Base-by-base conservation (phyloP, 1,140 invertebrate genomes). In the Heterodera carotae region DNA sequence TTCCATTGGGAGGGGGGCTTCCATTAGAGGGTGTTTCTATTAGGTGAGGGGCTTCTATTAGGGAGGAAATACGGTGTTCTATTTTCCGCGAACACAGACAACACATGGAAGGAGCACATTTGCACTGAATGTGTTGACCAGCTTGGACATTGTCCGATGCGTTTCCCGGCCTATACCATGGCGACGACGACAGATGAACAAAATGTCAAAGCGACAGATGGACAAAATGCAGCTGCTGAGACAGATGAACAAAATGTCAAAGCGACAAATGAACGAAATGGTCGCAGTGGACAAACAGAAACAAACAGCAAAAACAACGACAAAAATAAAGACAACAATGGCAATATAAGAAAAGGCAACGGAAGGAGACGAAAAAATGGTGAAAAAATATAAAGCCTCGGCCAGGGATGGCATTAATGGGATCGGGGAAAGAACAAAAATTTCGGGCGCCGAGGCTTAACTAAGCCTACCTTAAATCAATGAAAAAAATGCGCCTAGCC, bases 81-180 rank as follows among this genome's bases (percentile, higher is more conserved):
- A 43, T 43, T 43, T 43, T n/a, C n/a, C n/a, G 7, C 29, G n/a
- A 8, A 66, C 27, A 66, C 34, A 86, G 85, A 86, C 56, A 85
- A 84, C 36, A 82, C 83, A 1, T 86, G 85, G 85, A 87, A 87
- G 70, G 86, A 86, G 59, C 76, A 84, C 34, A 67, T 87, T 31
- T 86, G 85, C 76, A 79, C 79, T 6, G 84, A 86, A 74, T 86
- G 85, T 75, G 80, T 77, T 8, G 74, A 78, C 53, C 74, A 82
- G 39, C 75, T 84, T 31, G 85, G 85, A 2, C 85, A 86, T 56
- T 86, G 85, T 76, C 85, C 85, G 12, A 87, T 86, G 85, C 73
- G 82, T 5, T 86, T 86, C 68, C 83, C 85, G 66, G 43, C 71
- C 33, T 74, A 74, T 64, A 64, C 59, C 34, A 62, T 60, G 10